Base-by-base conservation (phyloP, 1,140 invertebrate genomes). In the Drosophila tristis region DNA sequence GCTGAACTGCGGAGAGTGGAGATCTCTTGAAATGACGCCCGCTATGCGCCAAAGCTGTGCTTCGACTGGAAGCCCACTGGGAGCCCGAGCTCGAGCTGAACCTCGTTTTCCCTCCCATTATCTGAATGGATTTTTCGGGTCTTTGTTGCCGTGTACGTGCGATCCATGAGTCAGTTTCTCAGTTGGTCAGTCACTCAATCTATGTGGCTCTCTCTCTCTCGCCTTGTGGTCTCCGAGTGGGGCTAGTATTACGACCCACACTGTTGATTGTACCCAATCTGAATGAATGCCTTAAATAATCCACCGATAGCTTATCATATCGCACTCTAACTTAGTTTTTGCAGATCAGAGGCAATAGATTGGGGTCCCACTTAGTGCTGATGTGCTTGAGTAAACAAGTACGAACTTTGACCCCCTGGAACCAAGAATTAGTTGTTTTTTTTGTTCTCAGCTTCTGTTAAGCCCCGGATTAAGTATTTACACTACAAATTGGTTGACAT, bases 41-140 rank as follows among this genome's bases (percentile, higher is more conserved):
- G 82, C 57, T 70, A 55, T 81, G 84, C 75, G 79, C 78, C 82
- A 82, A 87, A 87, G 78, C 54, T 87, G 68, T 55, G 65, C 64
- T 60, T 78, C 78, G 79, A 89, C 82, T 86, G 82, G 58, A 42
- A 54, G 39, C 51, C 39, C 65, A 47, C 35, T 42, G 20, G 16
- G 23, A 74, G 7, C 49, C 78, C 50, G 62, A 66, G 5, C 62
- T 48, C 47, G 25, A 68, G 48, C 71, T 64, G 50, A 66, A 70
- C 35, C 35, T 63, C 45, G 61, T 25, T 39, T 50, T 48, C 43
- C 20, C 35, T 42, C 20, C 45, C 26, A 25, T 25, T 78, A 53
- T 60, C 20, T 48, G 15, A 39, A 56, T 51, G 63, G 44, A 7
- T 82, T 77, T 74, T 45, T 45, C 31, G 55, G 42, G 45, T 53